These are phyloP conservation scores for Acanthiza pusilla DNA, from an alignment of 2,797 vertebrate genomes.

Conservation along the genomic window DNA sequence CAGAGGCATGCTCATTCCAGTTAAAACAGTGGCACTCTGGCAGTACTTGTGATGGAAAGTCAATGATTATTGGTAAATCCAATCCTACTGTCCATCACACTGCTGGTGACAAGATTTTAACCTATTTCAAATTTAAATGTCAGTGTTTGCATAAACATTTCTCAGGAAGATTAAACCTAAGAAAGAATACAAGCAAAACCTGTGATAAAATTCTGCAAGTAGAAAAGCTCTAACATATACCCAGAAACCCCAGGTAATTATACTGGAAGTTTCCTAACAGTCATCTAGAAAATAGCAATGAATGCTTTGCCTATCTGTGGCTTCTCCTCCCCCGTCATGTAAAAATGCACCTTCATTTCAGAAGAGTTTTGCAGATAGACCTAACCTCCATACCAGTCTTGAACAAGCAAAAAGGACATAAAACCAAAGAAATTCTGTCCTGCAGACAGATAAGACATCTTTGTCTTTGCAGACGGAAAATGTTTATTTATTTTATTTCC, in stretches of 20 bases:
- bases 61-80: neutral
- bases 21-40: neutral
- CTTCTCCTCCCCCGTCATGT: neutral
- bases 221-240: neutral
- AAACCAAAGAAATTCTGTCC: neutral
- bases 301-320: neutral
- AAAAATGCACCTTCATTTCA: neutral
- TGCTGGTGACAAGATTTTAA: neutral
- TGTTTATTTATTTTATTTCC: neutral
- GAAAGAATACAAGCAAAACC: neutral
- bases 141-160: neutral
- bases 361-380: neutral
- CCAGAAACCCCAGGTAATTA: neutral
- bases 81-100: neutral
- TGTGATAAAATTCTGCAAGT: neutral
- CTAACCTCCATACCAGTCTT: neutral
- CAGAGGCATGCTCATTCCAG: conserved; percentile 13
- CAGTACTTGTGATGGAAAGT: neutral
- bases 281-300: neutral
- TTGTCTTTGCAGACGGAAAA: neutral
- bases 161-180: neutral
- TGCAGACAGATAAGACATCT: neutral
- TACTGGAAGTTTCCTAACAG: neutral
- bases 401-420: neutral
- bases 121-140: neutral